Percentiles rank a stretch among this genome's conserved stretches.
Evolutionary conservation across 2,113 vertebrate species (phyloP).

Genomic region (Vidua macroura): DNA sequence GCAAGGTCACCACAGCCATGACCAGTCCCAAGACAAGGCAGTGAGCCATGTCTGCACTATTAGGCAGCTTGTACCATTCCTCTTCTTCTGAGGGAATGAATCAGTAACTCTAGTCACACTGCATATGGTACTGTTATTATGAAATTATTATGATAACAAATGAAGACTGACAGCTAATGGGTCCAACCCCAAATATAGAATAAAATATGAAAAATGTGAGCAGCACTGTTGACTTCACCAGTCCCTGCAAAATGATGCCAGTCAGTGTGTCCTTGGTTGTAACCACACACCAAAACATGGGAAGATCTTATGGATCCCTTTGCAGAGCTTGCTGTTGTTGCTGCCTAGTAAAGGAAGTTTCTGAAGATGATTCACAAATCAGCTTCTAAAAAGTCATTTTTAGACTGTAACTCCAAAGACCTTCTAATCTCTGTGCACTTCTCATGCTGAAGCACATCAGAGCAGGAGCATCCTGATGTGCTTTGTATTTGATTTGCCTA

Average conservation of each 20-base stretch:
- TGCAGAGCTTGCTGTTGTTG: background rate
- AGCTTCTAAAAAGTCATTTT: background rate
- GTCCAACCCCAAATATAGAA: background rate
- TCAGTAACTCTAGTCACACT: background rate
- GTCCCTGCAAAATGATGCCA: background rate
- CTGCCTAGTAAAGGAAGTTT: background rate
- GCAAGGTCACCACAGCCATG: background rate
- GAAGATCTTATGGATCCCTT: background rate
- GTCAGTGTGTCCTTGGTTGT: background rate
- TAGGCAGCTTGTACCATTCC: background rate
- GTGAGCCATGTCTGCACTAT: fast-evolving
- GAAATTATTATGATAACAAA: background rate
- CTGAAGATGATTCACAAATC: background rate
- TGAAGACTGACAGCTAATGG: background rate
- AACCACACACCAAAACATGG: background rate
- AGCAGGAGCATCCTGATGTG: background rate
- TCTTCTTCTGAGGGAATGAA: background rate
- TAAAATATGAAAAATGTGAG: background rate
- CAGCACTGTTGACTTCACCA: background rate
- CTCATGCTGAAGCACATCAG: background rate
- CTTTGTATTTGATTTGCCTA: background rate
- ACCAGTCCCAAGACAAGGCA: background rate
- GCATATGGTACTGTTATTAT: background rate
- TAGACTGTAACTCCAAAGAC: background rate
- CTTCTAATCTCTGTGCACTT: background rate